Percentiles rank a stretch among this genome's conserved stretches.
These are phyloP conservation scores for Anableps anableps DNA, from an alignment of 2,797 vertebrate genomes.

Conservation along the genomic window DNA sequence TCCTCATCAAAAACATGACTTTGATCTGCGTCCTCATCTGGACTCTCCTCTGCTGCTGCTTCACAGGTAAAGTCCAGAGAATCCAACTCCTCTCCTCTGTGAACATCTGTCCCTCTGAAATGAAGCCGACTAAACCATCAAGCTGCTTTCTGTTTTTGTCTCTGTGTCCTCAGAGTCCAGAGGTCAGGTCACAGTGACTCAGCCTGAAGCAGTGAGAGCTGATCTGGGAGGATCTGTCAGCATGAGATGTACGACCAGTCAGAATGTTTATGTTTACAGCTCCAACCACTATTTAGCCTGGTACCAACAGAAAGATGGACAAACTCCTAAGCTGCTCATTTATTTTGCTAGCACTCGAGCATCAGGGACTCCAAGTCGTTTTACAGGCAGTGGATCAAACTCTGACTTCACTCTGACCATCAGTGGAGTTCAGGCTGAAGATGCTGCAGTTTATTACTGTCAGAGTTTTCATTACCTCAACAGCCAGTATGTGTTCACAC, in stretches of 20 bases:
- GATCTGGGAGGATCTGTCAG: not conserved
- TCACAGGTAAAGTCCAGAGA: no score
- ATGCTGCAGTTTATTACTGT: conserved; percentile 14
- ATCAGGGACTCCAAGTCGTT: not conserved
- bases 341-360: not conserved
- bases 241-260: not conserved
- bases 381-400: not conserved
- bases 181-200: no score
- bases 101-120: no score
- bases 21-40: no score
- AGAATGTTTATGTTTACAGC: not conserved
- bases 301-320: conserved; percentile 12
- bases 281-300: not conserved
- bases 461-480: not conserved
- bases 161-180: no score
- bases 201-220: no score
- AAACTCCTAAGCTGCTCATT: no score
- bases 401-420: conserved; percentile 8
- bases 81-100: no score
- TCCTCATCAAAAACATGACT: no score
- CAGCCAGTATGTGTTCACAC: not conserved
- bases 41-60: no score
- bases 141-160: no score
- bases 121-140: no score
- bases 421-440: conserved; percentile 16